Percentiles rank a stretch among this genome's conserved stretches.
These are phyloP conservation scores for Quadriops clusia DNA, from an alignment of 2,888 invertebrate genomes.

Conservation along the genomic window DNA sequence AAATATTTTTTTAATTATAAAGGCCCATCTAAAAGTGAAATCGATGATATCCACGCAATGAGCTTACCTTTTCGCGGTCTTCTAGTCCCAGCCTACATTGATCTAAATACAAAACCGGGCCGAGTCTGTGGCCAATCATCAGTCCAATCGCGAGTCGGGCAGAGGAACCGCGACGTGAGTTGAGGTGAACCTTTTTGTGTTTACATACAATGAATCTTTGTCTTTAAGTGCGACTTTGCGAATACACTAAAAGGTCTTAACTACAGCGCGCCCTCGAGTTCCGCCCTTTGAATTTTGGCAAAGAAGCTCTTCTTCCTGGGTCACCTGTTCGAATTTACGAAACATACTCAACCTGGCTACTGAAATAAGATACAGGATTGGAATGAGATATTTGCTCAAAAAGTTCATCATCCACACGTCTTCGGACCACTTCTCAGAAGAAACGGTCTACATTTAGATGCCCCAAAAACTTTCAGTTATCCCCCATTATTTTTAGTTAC, in stretches of 20 bases:
- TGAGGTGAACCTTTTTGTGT: no score
- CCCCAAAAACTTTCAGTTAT: constrained; percentile 1
- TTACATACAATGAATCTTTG: no score
- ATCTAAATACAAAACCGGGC: constrained; percentile 8
- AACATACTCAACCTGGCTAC: constrained; percentile 42
- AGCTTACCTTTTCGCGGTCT: constrained; percentile 4
- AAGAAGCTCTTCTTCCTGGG: neutral
- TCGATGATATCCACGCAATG: no score
- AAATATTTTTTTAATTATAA: no score
- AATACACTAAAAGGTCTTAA: no score
- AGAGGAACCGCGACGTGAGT: neutral
- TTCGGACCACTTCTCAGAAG: constrained; percentile 67
- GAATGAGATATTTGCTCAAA: constrained; percentile 65
- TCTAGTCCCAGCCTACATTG: constrained; percentile 9
- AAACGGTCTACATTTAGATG: constrained; percentile 19
- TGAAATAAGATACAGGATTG: constrained; percentile 52
- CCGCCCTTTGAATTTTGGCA: constrained; percentile 1
- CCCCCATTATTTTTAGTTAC: constrained; percentile 4
- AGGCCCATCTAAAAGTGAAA: no score
- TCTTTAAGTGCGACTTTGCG: no score
- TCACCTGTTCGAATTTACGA: no score
- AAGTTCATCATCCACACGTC: constrained; percentile 66
- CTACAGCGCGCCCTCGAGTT: neutral
- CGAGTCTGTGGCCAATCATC: neutral
- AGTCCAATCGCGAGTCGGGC: neutral